Percentiles rank a stretch among this genome's conserved stretches.
Evolutionary conservation across 2,888 invertebrate species (phyloP).

Genomic region (Eupithecia centaureata): DNA sequence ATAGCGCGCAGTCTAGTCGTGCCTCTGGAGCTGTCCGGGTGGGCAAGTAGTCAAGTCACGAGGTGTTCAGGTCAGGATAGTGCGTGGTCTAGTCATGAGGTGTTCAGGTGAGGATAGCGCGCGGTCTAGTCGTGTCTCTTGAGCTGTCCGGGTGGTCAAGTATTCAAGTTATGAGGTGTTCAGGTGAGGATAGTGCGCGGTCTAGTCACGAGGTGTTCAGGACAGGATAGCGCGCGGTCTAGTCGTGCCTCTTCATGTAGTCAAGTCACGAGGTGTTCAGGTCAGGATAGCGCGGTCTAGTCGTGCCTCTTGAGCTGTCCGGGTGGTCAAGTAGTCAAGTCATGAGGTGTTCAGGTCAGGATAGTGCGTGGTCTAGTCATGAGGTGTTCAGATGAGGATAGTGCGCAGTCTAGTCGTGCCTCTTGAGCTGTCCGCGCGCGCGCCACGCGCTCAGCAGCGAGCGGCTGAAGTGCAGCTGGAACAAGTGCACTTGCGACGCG

Average conservation of each 20-base stretch:
- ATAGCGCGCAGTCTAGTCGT: conserved; percentile 83
- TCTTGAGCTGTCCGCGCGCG: conserved; percentile 87
- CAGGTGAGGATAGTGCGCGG: too few relatives aligned
- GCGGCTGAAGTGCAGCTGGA: conserved; percentile 93
- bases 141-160: conserved; percentile 86
- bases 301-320: too few relatives aligned
- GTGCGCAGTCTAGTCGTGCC: conserved; percentile 83
- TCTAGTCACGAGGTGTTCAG: too few relatives aligned
- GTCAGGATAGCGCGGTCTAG: too few relatives aligned
- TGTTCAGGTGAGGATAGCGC: too few relatives aligned
- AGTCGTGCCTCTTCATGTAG: too few relatives aligned
- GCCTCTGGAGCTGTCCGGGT: conserved; percentile 88
- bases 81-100: too few relatives aligned
- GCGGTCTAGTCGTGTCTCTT: conserved; percentile 87
- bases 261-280: too few relatives aligned
- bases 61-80: background rate
- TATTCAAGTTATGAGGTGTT: too few relatives aligned
- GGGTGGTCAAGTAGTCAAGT: background rate
- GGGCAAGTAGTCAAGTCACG: too few relatives aligned
- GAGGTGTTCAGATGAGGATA: background rate
- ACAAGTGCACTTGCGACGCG: conserved; percentile 94
- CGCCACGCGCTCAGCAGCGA: conserved; percentile 93
- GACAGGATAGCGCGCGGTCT: too few relatives aligned
- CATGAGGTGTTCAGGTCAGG: background rate
- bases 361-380: background rate